Percentiles rank a stretch among this genome's conserved stretches.
These are phyloP conservation scores for Teleogryllus oceanicus DNA, from an alignment of 2,888 invertebrate genomes.

Conservation along the genomic window DNA sequence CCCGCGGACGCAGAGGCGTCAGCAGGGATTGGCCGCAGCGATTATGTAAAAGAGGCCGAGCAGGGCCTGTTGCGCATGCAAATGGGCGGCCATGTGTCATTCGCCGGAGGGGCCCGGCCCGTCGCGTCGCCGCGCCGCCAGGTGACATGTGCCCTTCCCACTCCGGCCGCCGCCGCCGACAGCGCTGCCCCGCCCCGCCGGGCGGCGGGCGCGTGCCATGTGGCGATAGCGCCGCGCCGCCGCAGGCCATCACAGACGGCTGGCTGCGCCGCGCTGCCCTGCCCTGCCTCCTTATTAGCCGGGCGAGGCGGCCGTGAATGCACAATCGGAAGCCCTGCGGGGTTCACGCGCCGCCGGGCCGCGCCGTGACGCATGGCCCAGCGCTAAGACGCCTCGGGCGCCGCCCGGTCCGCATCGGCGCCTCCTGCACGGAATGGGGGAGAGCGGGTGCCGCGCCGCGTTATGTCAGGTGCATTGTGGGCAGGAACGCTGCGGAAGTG, in stretches of 20 bases:
- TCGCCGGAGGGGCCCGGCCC: not conserved
- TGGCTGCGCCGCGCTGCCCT: not conserved
- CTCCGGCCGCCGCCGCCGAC: not conserved
- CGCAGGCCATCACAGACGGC: not conserved
- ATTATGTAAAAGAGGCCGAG: not conserved
- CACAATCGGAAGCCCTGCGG: not conserved
- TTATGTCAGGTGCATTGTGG: not conserved
- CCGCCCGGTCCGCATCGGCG: not conserved
- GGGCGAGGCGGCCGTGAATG: not conserved
- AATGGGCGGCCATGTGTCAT: slow-evolving; percentile 5
- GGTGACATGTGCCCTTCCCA: not conserved
- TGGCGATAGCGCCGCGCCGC: not conserved
- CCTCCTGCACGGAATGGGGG: not conserved
- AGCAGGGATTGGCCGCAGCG: not conserved
- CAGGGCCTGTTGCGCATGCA: not conserved
- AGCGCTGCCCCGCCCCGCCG: no score
- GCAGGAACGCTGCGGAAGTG: not conserved
- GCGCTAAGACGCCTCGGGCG: not conserved
- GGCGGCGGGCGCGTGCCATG: no score
- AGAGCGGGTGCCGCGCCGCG: not conserved
- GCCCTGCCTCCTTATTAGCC: not conserved
- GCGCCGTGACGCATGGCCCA: not conserved
- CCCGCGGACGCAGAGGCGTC: not conserved
- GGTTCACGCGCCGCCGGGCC: not conserved
- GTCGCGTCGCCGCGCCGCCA: not conserved